Evolutionary conservation across 2,113 vertebrate species (phyloP).

Genomic region (Suricata suricatta): DNA sequence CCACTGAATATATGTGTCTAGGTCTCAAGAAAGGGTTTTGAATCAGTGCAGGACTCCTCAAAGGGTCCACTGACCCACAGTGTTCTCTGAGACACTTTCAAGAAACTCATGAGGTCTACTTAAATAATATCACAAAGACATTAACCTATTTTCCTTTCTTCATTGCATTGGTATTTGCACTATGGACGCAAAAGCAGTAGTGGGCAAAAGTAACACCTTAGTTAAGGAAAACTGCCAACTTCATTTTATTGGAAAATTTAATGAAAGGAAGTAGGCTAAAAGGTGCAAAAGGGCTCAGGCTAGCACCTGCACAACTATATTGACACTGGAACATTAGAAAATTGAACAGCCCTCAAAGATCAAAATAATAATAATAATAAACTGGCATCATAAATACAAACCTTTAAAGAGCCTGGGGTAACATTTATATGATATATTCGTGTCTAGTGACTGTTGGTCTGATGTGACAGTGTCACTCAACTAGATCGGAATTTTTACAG

Average conservation of each 20-base stretch:
- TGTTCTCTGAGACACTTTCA: background rate
- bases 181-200: background rate
- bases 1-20: background rate
- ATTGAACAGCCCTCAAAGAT: background rate
- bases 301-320: background rate
- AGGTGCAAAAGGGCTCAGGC: background rate
- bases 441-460: background rate
- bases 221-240: background rate
- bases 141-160: background rate
- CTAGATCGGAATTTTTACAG: background rate
- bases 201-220: background rate
- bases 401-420: background rate
- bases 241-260: slow-evolving; percentile 23
- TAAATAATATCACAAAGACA: background rate
- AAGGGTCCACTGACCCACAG: rapidly evolving
- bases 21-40: background rate
- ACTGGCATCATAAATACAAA: background rate
- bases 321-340: background rate
- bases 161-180: background rate
- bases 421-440: background rate
- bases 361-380: background rate
- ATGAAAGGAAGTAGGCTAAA: background rate
- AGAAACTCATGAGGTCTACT: background rate
- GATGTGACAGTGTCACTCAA: background rate
- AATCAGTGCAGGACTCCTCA: background rate